Evolutionary conservation across 1,140 invertebrate genomes (phyloP).

Genomic region (Medauroidea extradentata): DNA sequence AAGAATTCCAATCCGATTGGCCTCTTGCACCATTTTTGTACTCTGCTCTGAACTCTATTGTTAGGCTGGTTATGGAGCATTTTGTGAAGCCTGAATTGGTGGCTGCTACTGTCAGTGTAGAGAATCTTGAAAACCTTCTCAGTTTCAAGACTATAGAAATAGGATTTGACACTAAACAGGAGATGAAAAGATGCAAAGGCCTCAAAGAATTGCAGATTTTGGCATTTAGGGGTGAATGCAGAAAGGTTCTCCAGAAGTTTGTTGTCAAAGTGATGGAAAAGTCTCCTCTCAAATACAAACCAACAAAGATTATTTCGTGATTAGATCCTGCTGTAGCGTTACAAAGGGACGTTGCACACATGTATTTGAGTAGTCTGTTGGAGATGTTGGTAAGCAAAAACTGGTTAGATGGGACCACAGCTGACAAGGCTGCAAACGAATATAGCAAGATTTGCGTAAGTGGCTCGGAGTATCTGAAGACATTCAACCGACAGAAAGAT

Average conservation of each 20-base stretch:
- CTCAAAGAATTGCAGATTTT: slow-evolving; percentile 10
- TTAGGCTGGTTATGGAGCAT: slow-evolving; percentile 1
- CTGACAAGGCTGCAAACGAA: too few relatives aligned
- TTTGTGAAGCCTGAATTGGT: neutral
- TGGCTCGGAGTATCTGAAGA: neutral
- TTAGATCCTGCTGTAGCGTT: neutral
- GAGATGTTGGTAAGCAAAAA: too few relatives aligned
- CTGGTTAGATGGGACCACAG: too few relatives aligned
- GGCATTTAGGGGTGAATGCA: slow-evolving; percentile 9
- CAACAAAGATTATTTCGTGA: slow-evolving; percentile 8
- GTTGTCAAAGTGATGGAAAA: slow-evolving; percentile 6
- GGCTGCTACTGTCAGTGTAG: neutral
- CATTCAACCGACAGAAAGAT: slow-evolving; percentile 5
- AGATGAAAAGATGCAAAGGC: neutral
- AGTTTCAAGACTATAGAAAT: neutral
- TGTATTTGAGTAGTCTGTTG: too few relatives aligned
- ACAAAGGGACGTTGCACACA: too few relatives aligned
- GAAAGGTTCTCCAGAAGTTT: slow-evolving; percentile 11
- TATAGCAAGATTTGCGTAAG: too few relatives aligned
- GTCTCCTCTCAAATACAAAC: slow-evolving; percentile 3
- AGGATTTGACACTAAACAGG: slow-evolving; percentile 7
- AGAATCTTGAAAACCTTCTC: too few relatives aligned
- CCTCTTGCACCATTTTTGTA: slow-evolving; percentile 1
- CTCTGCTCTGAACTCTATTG: neutral
- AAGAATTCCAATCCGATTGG: neutral